Base-by-base conservation (phyloP, 2,797 vertebrate genomes). In the Acomys russatus region DNA sequence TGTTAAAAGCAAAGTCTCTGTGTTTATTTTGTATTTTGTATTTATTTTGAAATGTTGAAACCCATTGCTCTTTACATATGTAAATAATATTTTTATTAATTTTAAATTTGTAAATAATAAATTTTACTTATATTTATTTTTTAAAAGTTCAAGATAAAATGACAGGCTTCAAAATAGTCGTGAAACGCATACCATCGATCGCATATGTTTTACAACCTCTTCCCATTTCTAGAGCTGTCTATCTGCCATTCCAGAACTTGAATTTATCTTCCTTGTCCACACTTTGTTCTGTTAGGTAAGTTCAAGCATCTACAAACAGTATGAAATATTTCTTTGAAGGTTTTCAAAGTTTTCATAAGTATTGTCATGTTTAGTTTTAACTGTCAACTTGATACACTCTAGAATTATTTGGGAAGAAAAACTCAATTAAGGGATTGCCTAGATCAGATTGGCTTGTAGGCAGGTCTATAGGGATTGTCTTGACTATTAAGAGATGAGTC, bases 141-240 rank as follows among this genome's bases (percentile, higher is more conserved):
- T 64, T 77, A 70, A 83, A 49, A 64, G 74, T 89, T 18, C 94
- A 91, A 78, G 56, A 51, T 59, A 86, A 92, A 96, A 64, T 49
- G 76, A 38, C 9, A 77, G 86, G 82, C 4, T 28, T n/a, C 33
- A 83, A 63, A 49, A 8, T 51, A 20, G 8, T 59, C 25, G 20
- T 28, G 18, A 68, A 85, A 80, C 88, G 4, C 59, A 61, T 54
- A 76, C 70, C 88, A n/a, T 49, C 92, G 59, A n/a, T 64, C 66
- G 8, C 68, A 59, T 74, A 30, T 88, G 51, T 20, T 30, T 94
- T 1, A 30, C 33, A 78, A 38, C 9, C 22, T 9, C 59, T 15
- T 74, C 8, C 1, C 9, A 30, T 12, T 78, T 70, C 56, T 68
- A 76, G 68, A 91, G 51, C n/a, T n/a, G n/a, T n/a, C 22, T 74